Base-by-base conservation (phyloP, 37 sponge, comb jelly and placozoan species). In the Petrosia ficiformis region DNA sequence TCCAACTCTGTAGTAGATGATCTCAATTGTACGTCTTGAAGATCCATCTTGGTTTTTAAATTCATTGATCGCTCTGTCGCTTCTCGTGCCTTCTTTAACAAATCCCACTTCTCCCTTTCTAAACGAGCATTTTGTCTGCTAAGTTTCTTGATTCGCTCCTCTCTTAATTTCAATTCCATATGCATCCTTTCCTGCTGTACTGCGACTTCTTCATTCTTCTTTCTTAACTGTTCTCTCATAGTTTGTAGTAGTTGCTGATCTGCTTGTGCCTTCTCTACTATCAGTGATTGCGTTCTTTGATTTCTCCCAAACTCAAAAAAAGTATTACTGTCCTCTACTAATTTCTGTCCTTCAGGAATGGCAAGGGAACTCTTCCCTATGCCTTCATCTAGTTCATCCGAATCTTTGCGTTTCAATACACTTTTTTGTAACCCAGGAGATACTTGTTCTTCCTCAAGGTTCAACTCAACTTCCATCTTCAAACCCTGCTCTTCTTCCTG, bases 61-160 rank as follows among this genome's bases (percentile, higher is more conserved):
- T 64, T 43, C 25, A 90, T 69, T 1, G 75, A 77, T 25, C 93
- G 57, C 63, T 93, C 93, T 33, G 89, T 82, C 0, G 68, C 73
- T 57, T 93, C 93, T 39, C 89, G 36, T 25, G 89, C 89, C 43
- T 82, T 76, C 71, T 88, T 91, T 71, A 95, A 66, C 44, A 95
- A 68, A 48, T 95, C 96, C 96, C 96, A 95, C 56, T 88, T 87
- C 59, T 95, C 92, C 69, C 82, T 84, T 72, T 91, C 96, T 57
- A 91, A 44, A 8, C 72, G 64, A 43, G 81, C 75, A 52, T 33
- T 73, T 34, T 93, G 88, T 69, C 67, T 78, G 0, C 57, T 24
- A 44, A 82, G 70, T 41, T 84, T 71, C 36, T 77, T 72, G 26
- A 84, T 72, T 52, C 75, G 58, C 67, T 87, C 93, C 14, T 92